These are phyloP conservation scores for Synergus umbraculus DNA, from an alignment of 2,888 invertebrate genomes.

Conservation along the genomic window DNA sequence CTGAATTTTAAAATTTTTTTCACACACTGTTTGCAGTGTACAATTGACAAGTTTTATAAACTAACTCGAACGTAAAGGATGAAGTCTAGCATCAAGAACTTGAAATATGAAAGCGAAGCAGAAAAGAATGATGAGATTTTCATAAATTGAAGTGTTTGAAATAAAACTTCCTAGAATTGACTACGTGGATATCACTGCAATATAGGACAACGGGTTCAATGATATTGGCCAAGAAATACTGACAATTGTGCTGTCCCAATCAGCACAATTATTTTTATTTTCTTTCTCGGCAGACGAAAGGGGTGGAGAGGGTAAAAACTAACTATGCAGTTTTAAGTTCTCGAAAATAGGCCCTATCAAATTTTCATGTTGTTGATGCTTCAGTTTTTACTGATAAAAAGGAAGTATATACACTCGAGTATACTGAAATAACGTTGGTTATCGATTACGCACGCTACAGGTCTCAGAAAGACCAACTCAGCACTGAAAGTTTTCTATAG, in stretches of 20 bases:
- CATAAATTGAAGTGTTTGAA: background rate
- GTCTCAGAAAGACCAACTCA: background rate
- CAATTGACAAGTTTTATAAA: too few relatives aligned
- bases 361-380: background rate
- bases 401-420: background rate
- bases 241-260: too few relatives aligned
- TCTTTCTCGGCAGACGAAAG: background rate
- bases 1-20: background rate
- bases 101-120: background rate
- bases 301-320: background rate
- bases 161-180: background rate
- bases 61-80: background rate
- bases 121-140: background rate
- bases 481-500: constrained; percentile 10
- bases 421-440: constrained; percentile 3
- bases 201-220: too few relatives aligned
- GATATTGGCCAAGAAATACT: too few relatives aligned
- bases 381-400: background rate
- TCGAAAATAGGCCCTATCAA: background rate
- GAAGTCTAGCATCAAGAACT: background rate
- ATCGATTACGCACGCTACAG: constrained; percentile 1
- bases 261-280: background rate
- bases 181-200: too few relatives aligned
- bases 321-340: background rate
- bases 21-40: background rate